Evolutionary conservation across 2,888 invertebrate species (phyloP), one percentile per base, ranked within the genome.

Genomic region (Celastrina argiolus): DNA sequence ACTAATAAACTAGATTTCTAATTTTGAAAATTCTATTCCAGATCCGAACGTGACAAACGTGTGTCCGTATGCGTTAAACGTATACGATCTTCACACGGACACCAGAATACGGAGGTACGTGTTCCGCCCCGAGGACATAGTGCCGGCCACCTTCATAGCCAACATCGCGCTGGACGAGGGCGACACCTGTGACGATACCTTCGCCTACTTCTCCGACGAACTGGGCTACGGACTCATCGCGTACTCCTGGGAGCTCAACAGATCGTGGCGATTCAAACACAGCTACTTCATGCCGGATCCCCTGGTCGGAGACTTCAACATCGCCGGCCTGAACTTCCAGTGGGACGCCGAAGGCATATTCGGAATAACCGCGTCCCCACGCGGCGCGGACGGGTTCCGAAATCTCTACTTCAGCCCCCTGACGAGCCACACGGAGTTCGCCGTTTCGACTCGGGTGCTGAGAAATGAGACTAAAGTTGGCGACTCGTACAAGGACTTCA

Each of bases 281-380:
- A 94, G 95, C 72, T 97, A 92, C 81, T 96, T 97, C 86, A 93
- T 94, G 88, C 96, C 96, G 0, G 96, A 97, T 81, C 97, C 97
- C 0, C 84, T 96, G 3, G 92, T 93, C 16, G 96, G 96, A 6
- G 95, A 96, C 76, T 96, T 94, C 81, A 95, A 95, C 77, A 93
- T 96, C 69, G 96, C 94, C 5, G 96, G 96, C 0, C 84, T 96
- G 12, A 96, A 96, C 81, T 96, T 96, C 92, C 96, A 96, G 81
- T 97, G 97, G 97, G 94, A 93, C 28, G 94, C 94, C 72, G 97
- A 96, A 84, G 96, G 96, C 14, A 94, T 96, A 69, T 96, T 96
- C 73, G 96, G 96, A 1, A 94, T 96, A 82, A 93, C 95, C 0
- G 81, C 96, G 1, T 94, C 96, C 0, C 94, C 96, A 0, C 78